Conservation (phyloP, 2,888 invertebrate species). For the Sympetrum striolatum region DNA sequence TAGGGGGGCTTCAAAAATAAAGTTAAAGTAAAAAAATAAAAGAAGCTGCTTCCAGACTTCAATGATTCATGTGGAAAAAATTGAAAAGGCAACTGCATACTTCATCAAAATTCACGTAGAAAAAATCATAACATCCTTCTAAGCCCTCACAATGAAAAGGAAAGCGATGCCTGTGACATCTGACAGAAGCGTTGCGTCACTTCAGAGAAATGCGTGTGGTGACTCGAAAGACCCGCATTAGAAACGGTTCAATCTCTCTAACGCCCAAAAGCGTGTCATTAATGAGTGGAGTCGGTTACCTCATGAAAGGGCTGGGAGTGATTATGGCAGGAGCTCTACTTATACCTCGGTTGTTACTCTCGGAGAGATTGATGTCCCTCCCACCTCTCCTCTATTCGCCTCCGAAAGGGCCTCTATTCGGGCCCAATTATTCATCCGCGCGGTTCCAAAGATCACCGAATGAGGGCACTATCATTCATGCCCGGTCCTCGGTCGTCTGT, state of each 20-base stretch:
- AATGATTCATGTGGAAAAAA: no score
- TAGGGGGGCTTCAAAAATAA: no score
- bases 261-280: not conserved
- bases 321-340: not conserved
- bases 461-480: not conserved
- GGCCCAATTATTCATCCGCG: constrained; percentile 2
- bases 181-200: not conserved
- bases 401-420: not conserved
- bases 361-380: not conserved
- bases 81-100: not conserved
- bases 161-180: not conserved
- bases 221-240: not conserved
- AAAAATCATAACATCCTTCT: not conserved
- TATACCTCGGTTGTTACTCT: not conserved
- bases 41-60: no score
- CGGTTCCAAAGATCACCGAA: not conserved
- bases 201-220: constrained; percentile 1
- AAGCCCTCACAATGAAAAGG: not conserved
- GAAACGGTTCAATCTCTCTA: not conserved
- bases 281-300: not conserved
- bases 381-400: not conserved
- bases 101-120: not conserved
- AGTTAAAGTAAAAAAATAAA: no score
- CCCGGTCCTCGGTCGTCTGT: not conserved
- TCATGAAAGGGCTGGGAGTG: not conserved